A percentile compares a stretch with the other conserved stretches of the same genome.
These are phyloP conservation scores for Muscicapa comitata DNA, from an alignment of 2,797 vertebrate genomes.

Conservation along the genomic window DNA sequence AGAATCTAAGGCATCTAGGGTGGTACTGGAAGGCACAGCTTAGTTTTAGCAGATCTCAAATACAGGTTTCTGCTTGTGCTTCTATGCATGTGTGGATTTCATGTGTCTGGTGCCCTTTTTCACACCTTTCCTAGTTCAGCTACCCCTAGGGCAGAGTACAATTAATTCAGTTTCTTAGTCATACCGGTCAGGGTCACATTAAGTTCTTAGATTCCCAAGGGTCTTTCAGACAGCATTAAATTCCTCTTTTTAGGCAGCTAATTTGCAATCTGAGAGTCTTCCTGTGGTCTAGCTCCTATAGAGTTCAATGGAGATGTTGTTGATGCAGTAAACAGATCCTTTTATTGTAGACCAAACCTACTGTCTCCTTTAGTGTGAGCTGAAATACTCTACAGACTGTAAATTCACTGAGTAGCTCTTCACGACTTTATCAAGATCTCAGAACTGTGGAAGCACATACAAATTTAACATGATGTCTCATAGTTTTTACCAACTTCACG, in stretches of 20 bases:
- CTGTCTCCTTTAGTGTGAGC: background rate
- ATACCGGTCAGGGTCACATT: fast-evolving
- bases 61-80: background rate
- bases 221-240: background rate
- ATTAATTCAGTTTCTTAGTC: background rate
- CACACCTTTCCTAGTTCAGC: background rate
- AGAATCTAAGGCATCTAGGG: background rate
- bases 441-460: background rate
- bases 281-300: background rate
- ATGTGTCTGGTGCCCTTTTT: background rate
- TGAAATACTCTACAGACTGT: background rate
- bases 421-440: background rate
- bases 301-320: background rate
- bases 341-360: background rate
- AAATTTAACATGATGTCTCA: background rate
- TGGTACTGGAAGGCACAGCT: background rate
- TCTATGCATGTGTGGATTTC: background rate
- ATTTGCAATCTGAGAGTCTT: background rate
- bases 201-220: background rate
- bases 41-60: background rate
- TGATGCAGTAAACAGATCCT: background rate
- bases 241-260: background rate
- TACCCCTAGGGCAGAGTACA: background rate
- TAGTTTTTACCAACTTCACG: background rate
- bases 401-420: background rate